Percentiles rank a stretch among this genome's conserved stretches.
phyloP scores from a whole-genome alignment of 2,888 invertebrate species.

The Drosophila robusta region DNA sequence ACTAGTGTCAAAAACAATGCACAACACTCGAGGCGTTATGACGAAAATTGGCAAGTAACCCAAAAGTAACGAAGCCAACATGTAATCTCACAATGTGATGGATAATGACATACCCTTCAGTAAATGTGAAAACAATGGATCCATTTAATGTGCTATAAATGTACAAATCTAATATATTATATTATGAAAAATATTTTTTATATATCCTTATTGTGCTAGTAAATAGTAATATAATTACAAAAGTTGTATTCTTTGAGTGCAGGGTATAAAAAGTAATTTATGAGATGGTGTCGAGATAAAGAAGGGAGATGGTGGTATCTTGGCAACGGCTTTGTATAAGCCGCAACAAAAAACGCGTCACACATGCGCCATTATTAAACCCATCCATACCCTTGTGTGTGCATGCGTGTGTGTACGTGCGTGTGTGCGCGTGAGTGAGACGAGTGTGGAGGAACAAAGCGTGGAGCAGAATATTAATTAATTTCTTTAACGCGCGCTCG shows the following conservation, averaged over 20 bases:
- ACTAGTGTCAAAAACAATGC: too few relatives aligned
- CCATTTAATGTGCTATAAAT: too few relatives aligned
- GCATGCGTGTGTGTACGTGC: conserved; percentile 14
- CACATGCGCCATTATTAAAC: conserved; percentile 74
- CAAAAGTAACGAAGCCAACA: too few relatives aligned
- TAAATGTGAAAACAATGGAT: too few relatives aligned
- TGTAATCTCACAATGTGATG: too few relatives aligned
- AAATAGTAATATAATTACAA: neutral
- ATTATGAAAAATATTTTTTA: neutral
- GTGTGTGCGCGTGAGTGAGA: conserved; percentile 20
- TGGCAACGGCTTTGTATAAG: conserved; percentile 33
- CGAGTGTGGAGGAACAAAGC: conserved; percentile 20
- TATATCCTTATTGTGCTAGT: neutral
- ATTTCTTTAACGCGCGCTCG: conserved; percentile 72
- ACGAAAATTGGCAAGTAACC: too few relatives aligned
- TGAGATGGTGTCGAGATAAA: conserved; percentile 13
- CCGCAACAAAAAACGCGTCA: conserved; percentile 56
- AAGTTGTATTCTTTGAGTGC: neutral
- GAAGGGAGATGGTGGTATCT: conserved; percentile 5
- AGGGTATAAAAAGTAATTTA: conserved; percentile 11
- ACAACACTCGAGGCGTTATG: too few relatives aligned
- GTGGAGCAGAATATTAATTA: conserved; percentile 75
- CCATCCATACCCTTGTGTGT: conserved; percentile 27
- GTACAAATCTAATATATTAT: too few relatives aligned
- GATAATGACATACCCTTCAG: too few relatives aligned